These are phyloP conservation scores for Scaptomyza reducta DNA, from an alignment of 2,888 invertebrate species.

Conservation along the genomic window DNA sequence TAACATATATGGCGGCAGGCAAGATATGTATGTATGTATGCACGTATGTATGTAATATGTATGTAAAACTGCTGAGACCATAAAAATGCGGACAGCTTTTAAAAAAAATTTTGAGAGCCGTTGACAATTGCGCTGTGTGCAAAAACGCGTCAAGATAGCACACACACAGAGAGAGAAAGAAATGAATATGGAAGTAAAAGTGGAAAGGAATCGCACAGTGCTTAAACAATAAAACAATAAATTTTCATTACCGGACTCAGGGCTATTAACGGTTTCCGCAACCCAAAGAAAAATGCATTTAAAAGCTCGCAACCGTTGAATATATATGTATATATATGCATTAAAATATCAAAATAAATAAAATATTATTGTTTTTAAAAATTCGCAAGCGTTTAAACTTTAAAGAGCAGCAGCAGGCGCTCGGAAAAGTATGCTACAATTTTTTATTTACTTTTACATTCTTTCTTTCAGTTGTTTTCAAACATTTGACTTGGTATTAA, in stretches of 20 bases:
- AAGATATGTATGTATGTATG: conserved; percentile 36
- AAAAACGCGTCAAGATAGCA: conserved; percentile 60
- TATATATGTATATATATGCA: neutral
- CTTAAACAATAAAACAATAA: conserved; percentile 80
- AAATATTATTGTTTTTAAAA: conserved; percentile 57
- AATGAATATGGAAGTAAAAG: conserved; percentile 1
- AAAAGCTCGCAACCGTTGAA: conserved; percentile 31
- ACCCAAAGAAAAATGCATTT: conserved; percentile 59
- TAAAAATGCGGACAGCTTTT: conserved; percentile 64
- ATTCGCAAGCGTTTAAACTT: conserved; percentile 46
- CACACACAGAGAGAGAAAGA: conserved; percentile 2
- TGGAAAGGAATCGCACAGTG: conserved; percentile 29
- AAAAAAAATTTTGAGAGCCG: conserved; percentile 43
- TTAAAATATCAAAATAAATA: conserved; percentile 17
- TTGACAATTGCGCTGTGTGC: conserved; percentile 60
- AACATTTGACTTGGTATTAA: conserved; percentile 67
- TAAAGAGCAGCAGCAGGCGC: conserved; percentile 50
- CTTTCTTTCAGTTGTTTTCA: conserved; percentile 28
- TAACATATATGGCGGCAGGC: conserved; percentile 26
- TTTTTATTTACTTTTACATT: conserved; percentile 26
- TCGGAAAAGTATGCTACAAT: conserved; percentile 50
- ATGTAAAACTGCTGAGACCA: conserved; percentile 62
- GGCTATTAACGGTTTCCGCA: conserved; percentile 74
- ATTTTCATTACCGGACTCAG: conserved; percentile 78
- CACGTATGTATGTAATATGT: too few species aligned